Evolutionary conservation across 2,888 invertebrate species (phyloP), one percentile per base, ranked within the genome.

Genomic region (Lathronympha strigana): DNA sequence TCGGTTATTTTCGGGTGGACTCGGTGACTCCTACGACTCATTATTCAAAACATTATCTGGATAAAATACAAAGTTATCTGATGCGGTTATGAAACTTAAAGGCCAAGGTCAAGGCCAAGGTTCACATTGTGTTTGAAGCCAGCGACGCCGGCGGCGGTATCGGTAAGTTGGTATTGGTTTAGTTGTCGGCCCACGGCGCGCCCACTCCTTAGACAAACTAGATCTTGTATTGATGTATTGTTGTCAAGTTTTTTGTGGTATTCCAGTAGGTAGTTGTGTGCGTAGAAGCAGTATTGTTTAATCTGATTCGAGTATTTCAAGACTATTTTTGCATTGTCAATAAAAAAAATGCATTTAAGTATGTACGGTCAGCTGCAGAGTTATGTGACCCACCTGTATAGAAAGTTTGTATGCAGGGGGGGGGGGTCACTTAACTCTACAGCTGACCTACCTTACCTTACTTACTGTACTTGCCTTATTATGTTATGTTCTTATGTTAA

Each of bases 131-230:
- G n/a, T 60, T 45, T 25, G 43, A 53, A 11, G 25, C 25, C 36
- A 19, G 45, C 25, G 57, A 33, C 23, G 33, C 25, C 31, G 17
- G 23, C 58, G 6, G 58, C 28, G 13, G 58, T n/a, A 45, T 36
- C 17, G 21, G 25, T 64, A 60, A 64, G 21, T 58, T 64, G 51
- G 64, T 60, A 21, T 31, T 45, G 43, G 62, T 49, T 54, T 45
- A 62, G 66, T 47, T 25, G 58, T 45, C 51, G 63, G 72, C 84
- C 86, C 81, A 84, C 83, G 76, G 70, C 76, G 78, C 86, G 83
- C 90, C 87, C 85, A 84, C 86, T 71, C 58, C 61, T 79, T 70
- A 70, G 70, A 74, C 79, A 79, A 90, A 90, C 90, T 88, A 88
- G 88, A 90, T 90, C 85, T 78, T 73, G 75, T 72, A 73, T 76